Base-by-base conservation (phyloP, 2,113 vertebrate species). In the Campylorhamphus procurvoides region DNA sequence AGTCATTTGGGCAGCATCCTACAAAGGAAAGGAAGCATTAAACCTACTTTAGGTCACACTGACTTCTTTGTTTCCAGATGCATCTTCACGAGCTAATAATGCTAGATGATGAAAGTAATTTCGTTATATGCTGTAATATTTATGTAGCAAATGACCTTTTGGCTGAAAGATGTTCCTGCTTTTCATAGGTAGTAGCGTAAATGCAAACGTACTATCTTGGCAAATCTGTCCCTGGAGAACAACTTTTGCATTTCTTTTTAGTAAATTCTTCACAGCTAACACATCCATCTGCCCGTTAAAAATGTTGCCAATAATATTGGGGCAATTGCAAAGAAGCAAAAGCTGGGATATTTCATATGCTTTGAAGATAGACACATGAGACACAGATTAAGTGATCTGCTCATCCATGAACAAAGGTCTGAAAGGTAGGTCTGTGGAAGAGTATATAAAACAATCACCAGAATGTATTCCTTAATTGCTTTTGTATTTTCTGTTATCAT, bases 351-450 rank as follows among this genome's bases (percentile, higher is more conserved):
- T 82, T 84, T 82, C 7, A n/a, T 55, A 33, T 1, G 2, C 7
- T 71, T 39, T 55, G 8, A 68, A 82, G n/a, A 27, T 42, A 19
- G 40, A 64, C 10, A 12, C 11, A 6, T 16, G 49, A 79, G 86
- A 44, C 7, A 52, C 6, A 33, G 17, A 33, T 62, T 33, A 74
- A 68, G 16, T 72, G 33, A 31, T 49, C 27, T 73, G 16, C 15
- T 14, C 24, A 10, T 56, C n/a, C 0, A 0, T 47, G 29, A 73
- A 24, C 33, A n/a, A 64, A 55, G 24, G 27, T 78, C 42, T 79
- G 69, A 78, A 72, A 75, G 73, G 52, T 89, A 52, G 52, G 12
- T 85, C 44, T 76, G 12, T 56, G 42, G 46, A 53, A 74, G 5
- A 76, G 14, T 14, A 40, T 31, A 12, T 37, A 68, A 78, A 93